Evolutionary conservation across 1,140 invertebrate genomes (phyloP).

Genomic region (Maniola jurtina): DNA sequence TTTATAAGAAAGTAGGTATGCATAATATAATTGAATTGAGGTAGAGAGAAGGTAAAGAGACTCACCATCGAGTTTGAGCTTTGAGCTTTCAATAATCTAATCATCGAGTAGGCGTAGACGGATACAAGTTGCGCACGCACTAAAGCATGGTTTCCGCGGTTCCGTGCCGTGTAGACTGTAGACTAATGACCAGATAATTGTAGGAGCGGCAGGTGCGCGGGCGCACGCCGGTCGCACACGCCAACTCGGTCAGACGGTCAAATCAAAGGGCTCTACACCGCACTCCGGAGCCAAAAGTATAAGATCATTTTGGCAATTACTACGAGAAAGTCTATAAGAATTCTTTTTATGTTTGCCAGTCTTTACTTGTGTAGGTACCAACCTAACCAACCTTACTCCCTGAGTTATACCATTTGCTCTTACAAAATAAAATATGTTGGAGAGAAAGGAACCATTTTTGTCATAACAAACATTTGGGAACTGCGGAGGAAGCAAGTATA

Average conservation of each 20-base stretch:
- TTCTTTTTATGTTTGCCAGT: neutral
- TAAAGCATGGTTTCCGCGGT: conserved; percentile 55
- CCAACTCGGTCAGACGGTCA: conserved; percentile 34
- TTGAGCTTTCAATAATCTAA: too few species aligned
- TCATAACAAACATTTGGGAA: too few species aligned
- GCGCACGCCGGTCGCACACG: conserved; percentile 60
- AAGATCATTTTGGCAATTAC: neutral
- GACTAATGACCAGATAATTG: conserved; percentile 70
- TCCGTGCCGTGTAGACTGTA: conserved; percentile 46
- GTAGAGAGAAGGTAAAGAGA: too few species aligned
- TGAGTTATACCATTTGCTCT: too few species aligned
- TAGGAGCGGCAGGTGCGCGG: conserved; percentile 51
- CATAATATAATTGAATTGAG: too few species aligned
- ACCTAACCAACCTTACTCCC: too few species aligned
- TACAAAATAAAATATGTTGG: too few species aligned
- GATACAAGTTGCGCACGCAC: conserved; percentile 36
- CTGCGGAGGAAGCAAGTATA: too few species aligned
- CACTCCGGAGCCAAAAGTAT: neutral
- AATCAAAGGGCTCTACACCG: conserved; percentile 8
- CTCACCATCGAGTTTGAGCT: too few species aligned
- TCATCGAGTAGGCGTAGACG: neutral
- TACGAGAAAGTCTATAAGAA: neutral
- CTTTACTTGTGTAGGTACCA: too few species aligned
- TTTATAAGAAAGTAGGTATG: too few species aligned
- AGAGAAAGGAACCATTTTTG: too few species aligned